Percentiles rank a stretch among this genome's conserved stretches.
These are phyloP conservation scores for Pithecia hirsuta DNA, from an alignment of 2,797 vertebrate genomes.

Conservation along the genomic window DNA sequence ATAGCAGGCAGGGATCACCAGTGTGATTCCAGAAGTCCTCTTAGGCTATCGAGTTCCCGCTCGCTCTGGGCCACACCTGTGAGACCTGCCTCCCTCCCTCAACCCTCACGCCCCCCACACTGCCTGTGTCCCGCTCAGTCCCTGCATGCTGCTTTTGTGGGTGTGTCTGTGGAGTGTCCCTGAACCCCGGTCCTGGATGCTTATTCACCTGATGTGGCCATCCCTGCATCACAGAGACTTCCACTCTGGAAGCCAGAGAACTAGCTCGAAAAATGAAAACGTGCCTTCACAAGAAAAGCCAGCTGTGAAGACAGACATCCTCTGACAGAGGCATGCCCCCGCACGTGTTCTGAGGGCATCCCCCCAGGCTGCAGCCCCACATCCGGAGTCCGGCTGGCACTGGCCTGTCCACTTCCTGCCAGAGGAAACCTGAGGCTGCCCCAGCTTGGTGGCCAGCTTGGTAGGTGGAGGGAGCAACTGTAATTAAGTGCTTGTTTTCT, in stretches of 20 bases:
- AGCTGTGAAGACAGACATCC: fast-evolving
- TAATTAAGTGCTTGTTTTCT: fast-evolving
- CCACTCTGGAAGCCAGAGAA: neutral
- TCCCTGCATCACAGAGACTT: no score
- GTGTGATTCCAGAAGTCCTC: neutral
- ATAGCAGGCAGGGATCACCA: neutral
- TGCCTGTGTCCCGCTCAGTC: fast-evolving
- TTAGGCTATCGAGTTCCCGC: fast-evolving
- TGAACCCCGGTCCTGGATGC: no score
- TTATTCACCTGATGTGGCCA: fast-evolving
- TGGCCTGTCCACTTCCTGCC: fast-evolving
- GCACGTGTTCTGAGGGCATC: fast-evolving
- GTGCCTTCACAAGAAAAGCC: fast-evolving
- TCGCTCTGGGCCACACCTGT: fast-evolving
- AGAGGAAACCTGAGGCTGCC: fast-evolving
- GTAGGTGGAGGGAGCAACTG: neutral
- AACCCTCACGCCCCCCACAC: fast-evolving
- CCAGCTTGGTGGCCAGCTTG: fast-evolving
- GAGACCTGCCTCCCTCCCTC: fast-evolving
- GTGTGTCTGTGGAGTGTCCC: fast-evolving
- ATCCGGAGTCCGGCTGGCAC: fast-evolving
- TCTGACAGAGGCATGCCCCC: fast-evolving
- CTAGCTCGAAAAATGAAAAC: neutral
- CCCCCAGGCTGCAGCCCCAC: fast-evolving
- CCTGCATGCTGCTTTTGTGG: fast-evolving